A percentile compares a stretch with the other conserved stretches of the same genome.
These are phyloP conservation scores for Lamellibrachia luymesi DNA, from an alignment of 1,140 invertebrate genomes.

Conservation along the genomic window DNA sequence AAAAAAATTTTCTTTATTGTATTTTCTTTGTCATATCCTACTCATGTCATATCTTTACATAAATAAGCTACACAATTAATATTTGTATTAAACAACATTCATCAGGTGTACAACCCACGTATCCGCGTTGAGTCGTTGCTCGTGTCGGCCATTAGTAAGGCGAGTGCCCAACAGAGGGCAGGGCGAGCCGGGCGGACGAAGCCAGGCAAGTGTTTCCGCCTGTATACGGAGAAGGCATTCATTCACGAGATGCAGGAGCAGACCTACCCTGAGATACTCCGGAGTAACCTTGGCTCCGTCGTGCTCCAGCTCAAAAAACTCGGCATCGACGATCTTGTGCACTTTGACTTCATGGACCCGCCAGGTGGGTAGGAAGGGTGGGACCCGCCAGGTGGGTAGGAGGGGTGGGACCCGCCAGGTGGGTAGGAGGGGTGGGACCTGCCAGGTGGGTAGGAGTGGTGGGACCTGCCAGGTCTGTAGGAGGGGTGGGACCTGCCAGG, in stretches of 20 bases:
- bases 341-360: conserved; percentile 99
- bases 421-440: too few species aligned
- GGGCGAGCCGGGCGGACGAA: conserved; percentile 94
- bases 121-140: conserved; percentile 96
- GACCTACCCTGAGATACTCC: conserved; percentile 97
- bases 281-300: conserved; percentile 94
- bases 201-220: conserved; percentile 96
- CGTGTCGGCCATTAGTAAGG: conserved; percentile 98
- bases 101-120: conserved; percentile 88
- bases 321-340: conserved; percentile 98
- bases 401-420: too few species aligned
- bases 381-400: conserved; percentile 81
- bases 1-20: too few species aligned
- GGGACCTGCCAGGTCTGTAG: too few species aligned
- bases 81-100: neutral
- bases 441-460: too few species aligned
- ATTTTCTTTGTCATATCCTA: too few species aligned
- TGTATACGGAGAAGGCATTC: conserved; percentile 98
- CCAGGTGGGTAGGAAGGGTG: conserved; percentile 62
- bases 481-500: too few species aligned
- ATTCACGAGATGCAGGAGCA: conserved; percentile 99
- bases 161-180: conserved; percentile 97
- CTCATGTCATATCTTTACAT: too few species aligned
- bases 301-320: conserved; percentile 98
- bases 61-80: neutral